Percentiles rank a stretch among this genome's conserved stretches.
Evolutionary conservation across 2,797 vertebrate genomes (phyloP).

Genomic region (Phylloscopus collybita): DNA sequence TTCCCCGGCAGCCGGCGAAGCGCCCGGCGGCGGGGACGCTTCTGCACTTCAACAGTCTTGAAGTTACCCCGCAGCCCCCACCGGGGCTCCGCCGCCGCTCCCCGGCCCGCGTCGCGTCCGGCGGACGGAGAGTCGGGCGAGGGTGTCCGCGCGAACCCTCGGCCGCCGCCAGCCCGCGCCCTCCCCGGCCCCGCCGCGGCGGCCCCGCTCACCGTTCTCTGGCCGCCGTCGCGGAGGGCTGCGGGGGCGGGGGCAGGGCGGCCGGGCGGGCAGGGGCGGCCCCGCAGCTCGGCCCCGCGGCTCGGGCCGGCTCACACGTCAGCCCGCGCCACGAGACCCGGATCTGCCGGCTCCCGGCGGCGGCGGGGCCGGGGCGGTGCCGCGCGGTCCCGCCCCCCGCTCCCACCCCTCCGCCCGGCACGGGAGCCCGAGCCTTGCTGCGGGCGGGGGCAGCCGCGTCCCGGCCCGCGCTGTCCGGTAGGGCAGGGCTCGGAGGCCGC

Average conservation of each 20-base stretch:
- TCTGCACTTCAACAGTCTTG: not conserved
- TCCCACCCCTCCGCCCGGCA: not conserved
- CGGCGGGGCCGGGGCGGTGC: not conserved
- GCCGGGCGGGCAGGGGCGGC: not conserved
- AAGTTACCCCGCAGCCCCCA: not conserved
- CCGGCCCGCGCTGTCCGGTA: not conserved
- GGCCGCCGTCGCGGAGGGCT: not conserved
- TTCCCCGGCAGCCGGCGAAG: not conserved
- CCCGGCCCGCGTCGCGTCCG: not conserved
- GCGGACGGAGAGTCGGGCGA: not conserved
- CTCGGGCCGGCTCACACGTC: conserved; percentile 75
- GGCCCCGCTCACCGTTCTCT: not conserved
- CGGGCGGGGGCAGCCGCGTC: rapidly evolving
- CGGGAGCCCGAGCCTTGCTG: not conserved
- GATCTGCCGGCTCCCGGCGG: conserved; percentile 59
- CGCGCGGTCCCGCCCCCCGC: not conserved
- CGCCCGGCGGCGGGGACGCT: not conserved
- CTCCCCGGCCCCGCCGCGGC: not conserved
- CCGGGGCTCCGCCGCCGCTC: not conserved
- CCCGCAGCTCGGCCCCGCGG: conserved; percentile 17
- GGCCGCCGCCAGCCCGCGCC: not conserved
- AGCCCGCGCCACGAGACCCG: conserved; percentile 73
- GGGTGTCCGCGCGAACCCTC: not conserved
- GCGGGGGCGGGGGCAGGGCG: not conserved
- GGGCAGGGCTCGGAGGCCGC: not conserved